phyloP scores from a whole-genome alignment of 2,113 vertebrate species.

The Hyperopisus bebe region DNA sequence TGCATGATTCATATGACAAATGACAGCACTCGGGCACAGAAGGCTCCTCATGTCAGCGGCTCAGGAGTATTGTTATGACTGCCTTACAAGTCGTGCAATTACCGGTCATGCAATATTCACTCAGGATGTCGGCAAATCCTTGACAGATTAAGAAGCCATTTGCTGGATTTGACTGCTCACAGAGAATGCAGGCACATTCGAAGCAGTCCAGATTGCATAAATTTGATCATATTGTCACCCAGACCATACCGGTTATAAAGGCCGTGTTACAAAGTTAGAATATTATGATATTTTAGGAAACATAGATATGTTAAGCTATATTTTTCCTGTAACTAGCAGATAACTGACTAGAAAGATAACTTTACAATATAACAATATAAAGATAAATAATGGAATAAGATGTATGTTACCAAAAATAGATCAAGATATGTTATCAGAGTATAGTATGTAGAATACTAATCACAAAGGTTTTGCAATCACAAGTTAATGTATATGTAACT shows the following conservation, averaged over 20 bases:
- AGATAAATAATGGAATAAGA: neutral
- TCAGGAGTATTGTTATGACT: conserved; percentile 22
- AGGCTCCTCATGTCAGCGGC: conserved; percentile 11
- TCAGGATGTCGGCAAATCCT: conserved; percentile 13
- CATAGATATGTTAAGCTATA: neutral
- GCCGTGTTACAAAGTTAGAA: neutral
- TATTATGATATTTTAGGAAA: neutral
- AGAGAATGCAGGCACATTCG: neutral
- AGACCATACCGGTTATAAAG: conserved; percentile 1
- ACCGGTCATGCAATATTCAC: conserved; percentile 28
- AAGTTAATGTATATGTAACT: neutral
- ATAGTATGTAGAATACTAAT: neutral
- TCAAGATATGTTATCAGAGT: neutral
- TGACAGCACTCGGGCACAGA: conserved; percentile 20
- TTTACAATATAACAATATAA: neutral
- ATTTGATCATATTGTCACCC: conserved; percentile 12
- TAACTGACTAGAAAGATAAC: neutral
- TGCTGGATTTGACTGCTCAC: conserved; percentile 21
- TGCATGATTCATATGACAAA: conserved; percentile 27
- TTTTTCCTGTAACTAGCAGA: neutral
- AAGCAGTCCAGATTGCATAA: neutral
- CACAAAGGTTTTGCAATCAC: neutral
- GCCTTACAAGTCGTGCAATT: conserved; percentile 24
- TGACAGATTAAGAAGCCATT: conserved; percentile 32
- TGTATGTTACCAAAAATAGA: neutral